Evolutionary conservation across 2,113 vertebrate genomes (phyloP).

Genomic region (Rattus rattus): DNA sequence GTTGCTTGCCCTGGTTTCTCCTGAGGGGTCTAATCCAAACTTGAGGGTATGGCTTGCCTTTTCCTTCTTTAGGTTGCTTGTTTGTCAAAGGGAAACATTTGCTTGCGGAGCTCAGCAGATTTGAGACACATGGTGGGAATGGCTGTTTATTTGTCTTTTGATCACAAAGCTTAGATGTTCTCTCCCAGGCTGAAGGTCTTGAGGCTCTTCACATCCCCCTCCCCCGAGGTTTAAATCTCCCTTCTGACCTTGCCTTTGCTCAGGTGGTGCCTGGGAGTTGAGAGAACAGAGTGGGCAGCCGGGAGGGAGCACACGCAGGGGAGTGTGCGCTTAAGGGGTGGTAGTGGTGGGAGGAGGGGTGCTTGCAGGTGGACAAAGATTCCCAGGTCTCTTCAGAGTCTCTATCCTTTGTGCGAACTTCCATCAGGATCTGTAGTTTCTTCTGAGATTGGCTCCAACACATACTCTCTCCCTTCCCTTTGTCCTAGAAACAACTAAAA

Average conservation of each 20-base stretch:
- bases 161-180: constrained; percentile 73
- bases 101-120: constrained; percentile 17
- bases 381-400: background rate
- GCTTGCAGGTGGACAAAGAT: constrained; percentile 60
- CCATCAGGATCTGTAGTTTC: constrained; percentile 15
- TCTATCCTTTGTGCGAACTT: constrained; percentile 65
- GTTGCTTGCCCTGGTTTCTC: constrained; percentile 46
- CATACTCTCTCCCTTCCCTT: background rate
- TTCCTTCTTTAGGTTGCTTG: constrained; percentile 63
- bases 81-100: constrained; percentile 69
- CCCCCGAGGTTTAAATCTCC: constrained; percentile 59
- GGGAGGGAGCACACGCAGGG: too few species aligned
- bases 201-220: constrained; percentile 61
- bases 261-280: constrained; percentile 1
- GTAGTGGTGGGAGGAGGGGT: background rate
- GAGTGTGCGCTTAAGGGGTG: too few species aligned
- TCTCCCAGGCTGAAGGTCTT: constrained; percentile 69
- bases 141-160: constrained; percentile 78
- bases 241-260: constrained; percentile 62
- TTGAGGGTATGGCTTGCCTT: constrained; percentile 60
- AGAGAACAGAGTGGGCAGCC: background rate
- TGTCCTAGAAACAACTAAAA: constrained; percentile 57
- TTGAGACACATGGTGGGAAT: constrained; percentile 57
- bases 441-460: constrained; percentile 36
- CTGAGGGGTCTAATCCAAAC: constrained; percentile 59